These are phyloP conservation scores for Halichoeres trimaculatus DNA, from an alignment of 2,113 vertebrate species.

Conservation along the genomic window DNA sequence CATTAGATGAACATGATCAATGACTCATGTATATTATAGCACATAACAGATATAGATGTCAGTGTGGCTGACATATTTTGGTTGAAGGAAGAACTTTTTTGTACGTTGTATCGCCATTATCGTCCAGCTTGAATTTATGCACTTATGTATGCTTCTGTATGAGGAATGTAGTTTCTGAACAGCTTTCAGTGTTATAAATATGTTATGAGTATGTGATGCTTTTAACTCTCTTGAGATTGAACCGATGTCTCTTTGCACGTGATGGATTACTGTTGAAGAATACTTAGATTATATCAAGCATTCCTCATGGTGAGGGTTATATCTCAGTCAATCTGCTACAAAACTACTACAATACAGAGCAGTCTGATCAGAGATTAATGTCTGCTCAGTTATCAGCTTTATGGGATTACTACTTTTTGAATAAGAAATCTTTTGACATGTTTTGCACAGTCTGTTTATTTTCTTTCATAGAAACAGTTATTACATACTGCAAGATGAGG, in stretches of 20 bases:
- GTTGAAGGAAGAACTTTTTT: conserved; percentile 50
- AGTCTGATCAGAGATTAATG: not conserved
- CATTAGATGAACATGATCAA: conserved; percentile 10
- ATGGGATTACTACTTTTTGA: not conserved
- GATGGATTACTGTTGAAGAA: conserved; percentile 52
- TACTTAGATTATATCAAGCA: conserved; percentile 36
- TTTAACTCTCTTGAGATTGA: conserved; percentile 40
- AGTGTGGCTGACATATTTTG: conserved; percentile 31
- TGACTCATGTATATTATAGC: conserved; percentile 20
- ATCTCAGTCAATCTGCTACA: not conserved
- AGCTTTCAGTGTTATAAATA: conserved; percentile 62
- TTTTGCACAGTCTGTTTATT: not conserved
- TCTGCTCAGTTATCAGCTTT: not conserved
- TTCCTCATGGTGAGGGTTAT: not conserved
- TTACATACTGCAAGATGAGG: not conserved
- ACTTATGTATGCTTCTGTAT: conserved; percentile 73
- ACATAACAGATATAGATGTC: conserved; percentile 4
- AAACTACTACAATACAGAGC: not conserved
- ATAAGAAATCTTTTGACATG: not conserved
- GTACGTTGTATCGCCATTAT: conserved; percentile 50
- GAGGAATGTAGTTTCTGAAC: conserved; percentile 75
- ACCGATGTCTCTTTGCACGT: conserved; percentile 35
- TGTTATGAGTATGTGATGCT: conserved; percentile 56
- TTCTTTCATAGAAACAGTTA: not conserved
- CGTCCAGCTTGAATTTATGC: conserved; percentile 66